Evolutionary conservation across 2,113 vertebrate species (phyloP).

Genomic region (Chionodraco myersi): DNA sequence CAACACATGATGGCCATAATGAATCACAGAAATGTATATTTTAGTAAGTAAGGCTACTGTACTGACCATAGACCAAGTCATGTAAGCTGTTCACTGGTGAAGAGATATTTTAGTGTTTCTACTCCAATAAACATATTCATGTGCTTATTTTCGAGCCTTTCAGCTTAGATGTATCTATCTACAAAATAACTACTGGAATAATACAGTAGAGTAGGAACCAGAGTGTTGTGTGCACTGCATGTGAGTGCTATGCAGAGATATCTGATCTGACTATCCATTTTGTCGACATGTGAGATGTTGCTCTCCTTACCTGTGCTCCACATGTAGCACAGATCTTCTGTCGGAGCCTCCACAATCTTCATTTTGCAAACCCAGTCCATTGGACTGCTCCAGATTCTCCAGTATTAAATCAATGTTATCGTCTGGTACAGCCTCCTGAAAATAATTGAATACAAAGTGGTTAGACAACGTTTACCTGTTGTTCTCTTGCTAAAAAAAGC

Average conservation of each 20-base stretch:
- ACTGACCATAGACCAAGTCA: neutral
- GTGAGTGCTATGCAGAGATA: neutral
- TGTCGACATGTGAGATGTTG: neutral
- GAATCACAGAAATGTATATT: neutral
- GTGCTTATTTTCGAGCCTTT: neutral
- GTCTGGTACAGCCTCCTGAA: constrained; percentile 77
- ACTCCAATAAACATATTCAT: neutral
- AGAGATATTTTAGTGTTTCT: neutral
- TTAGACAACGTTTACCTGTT: neutral
- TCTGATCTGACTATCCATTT: neutral
- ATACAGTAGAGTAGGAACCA: neutral
- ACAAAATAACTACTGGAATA: neutral
- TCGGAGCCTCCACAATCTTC: constrained; percentile 73
- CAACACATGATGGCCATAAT: constrained; percentile 37
- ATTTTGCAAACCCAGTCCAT: constrained; percentile 79
- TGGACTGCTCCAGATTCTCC: constrained; percentile 86
- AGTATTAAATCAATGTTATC: constrained; percentile 91
- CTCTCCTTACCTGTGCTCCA: constrained; percentile 91
- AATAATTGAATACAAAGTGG: neutral
- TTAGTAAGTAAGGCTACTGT: neutral
- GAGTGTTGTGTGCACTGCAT: neutral
- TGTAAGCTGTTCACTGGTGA: neutral
- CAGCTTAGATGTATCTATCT: neutral
- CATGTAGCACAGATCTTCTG: constrained; percentile 86
- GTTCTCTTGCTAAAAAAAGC: neutral